Conservation (phyloP, 2,113 vertebrate genomes). For the Centropus bengalensis region DNA sequence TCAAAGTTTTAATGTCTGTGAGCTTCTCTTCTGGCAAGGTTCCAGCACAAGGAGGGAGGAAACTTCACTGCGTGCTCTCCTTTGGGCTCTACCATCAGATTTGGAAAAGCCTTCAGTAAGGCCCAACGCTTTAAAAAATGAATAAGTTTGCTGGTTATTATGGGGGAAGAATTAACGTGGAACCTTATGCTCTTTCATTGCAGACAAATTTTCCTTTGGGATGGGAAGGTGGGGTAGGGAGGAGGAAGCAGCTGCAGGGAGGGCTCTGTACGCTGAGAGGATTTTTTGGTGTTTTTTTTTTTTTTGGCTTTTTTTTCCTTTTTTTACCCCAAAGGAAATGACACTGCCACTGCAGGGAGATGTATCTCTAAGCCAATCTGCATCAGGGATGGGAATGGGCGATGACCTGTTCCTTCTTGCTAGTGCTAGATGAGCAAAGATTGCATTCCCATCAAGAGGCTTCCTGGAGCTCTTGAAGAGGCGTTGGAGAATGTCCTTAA, state of each 20-base stretch:
- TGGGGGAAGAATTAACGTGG: neutral
- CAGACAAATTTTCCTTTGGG: neutral
- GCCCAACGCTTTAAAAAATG: neutral
- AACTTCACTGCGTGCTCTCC: rapidly evolving
- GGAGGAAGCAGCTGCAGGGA: constrained; percentile 53
- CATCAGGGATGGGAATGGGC: neutral
- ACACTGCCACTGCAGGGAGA: neutral
- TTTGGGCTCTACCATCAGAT: neutral
- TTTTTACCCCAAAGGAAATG: neutral
- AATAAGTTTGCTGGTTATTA: neutral
- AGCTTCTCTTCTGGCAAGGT: neutral
- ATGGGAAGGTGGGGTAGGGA: neutral
- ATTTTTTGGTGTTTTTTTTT: neutral
- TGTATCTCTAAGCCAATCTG: neutral
- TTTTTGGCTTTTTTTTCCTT: neutral
- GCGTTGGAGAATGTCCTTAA: neutral
- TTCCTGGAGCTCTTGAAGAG: neutral
- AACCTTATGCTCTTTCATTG: neutral
- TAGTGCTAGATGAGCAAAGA: neutral
- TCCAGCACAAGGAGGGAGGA: rapidly evolving
- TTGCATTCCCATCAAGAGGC: neutral
- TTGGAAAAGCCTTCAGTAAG: neutral
- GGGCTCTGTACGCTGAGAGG: neutral
- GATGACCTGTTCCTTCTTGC: neutral
- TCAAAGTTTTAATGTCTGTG: neutral